Percentiles rank a stretch among this genome's conserved stretches.
Conservation (phyloP, 1,140 invertebrate species). For the Saccostrea echinata region DNA sequence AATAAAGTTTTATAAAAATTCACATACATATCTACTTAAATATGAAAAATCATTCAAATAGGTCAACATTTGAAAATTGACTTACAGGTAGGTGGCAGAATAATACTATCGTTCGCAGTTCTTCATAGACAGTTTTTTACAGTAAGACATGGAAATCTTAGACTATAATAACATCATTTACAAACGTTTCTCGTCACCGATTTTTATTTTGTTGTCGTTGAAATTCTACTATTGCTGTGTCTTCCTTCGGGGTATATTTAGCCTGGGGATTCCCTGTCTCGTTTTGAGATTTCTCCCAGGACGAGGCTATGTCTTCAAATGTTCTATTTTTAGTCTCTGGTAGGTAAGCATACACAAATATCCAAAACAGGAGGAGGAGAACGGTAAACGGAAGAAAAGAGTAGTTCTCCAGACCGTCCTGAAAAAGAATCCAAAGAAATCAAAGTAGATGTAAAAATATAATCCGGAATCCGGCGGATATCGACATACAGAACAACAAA, state of each 20-base stretch:
- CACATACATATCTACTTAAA: too few species aligned
- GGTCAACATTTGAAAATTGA: too few species aligned
- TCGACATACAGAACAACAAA: too few species aligned
- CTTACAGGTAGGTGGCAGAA: too few species aligned
- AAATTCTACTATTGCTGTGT: conserved; percentile 39
- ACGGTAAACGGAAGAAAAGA: conserved; percentile 82
- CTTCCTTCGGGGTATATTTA: conserved; percentile 29
- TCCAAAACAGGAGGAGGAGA: conserved; percentile 73
- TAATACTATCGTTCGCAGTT: too few species aligned
- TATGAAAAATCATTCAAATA: too few species aligned
- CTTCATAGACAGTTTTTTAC: too few species aligned
- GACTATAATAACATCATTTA: neutral
- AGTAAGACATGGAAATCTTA: too few species aligned
- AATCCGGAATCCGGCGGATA: too few species aligned
- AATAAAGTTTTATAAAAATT: too few species aligned
- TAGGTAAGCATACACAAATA: conserved; percentile 75
- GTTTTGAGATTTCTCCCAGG: conserved; percentile 54
- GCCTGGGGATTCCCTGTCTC: conserved; percentile 3
- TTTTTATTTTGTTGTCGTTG: neutral
- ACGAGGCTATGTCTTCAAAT: conserved; percentile 72
- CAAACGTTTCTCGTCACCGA: neutral
- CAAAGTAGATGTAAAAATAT: too few species aligned
- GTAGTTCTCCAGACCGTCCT: conserved; percentile 78
- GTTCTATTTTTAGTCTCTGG: conserved; percentile 78
- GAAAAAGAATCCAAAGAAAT: conserved; percentile 48